Conservation (phyloP, 2,888 invertebrate genomes). For the Oligia latruncula region DNA sequence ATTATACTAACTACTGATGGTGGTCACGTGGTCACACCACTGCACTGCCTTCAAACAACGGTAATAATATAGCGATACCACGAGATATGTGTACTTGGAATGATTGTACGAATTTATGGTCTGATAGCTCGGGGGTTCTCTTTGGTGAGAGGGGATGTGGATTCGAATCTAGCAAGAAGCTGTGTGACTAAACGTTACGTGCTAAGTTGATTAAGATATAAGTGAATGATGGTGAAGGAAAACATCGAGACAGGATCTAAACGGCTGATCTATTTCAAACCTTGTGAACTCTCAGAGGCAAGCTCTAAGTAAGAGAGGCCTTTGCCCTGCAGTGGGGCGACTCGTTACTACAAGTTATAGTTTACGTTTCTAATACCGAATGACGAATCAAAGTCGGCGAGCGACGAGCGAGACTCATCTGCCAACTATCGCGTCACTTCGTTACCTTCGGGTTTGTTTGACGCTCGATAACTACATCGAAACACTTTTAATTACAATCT, state of each 20-base stretch:
- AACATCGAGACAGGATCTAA: neutral
- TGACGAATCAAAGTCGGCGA: slow-evolving; percentile 14
- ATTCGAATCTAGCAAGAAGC: neutral
- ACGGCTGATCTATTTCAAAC: neutral
- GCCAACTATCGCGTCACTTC: neutral
- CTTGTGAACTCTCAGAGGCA: neutral
- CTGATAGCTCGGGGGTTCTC: neutral
- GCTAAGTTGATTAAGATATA: neutral
- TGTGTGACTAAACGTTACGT: neutral
- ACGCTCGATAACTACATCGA: neutral
- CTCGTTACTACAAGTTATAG: neutral
- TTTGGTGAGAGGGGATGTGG: neutral
- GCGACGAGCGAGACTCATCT: slow-evolving; percentile 14
- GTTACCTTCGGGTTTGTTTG: neutral
- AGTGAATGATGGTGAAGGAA: neutral
- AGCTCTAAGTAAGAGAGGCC: neutral
- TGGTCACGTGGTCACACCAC: neutral
- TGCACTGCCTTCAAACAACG: neutral
- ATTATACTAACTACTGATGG: neutral
- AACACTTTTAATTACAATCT: neutral
- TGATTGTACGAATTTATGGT: neutral
- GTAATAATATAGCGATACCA: neutral
- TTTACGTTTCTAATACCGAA: neutral
- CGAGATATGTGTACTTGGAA: neutral
- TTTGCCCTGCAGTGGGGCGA: neutral